Evolutionary conservation across 2,113 vertebrate genomes (phyloP).

Genomic region (Patagioenas fasciata): DNA sequence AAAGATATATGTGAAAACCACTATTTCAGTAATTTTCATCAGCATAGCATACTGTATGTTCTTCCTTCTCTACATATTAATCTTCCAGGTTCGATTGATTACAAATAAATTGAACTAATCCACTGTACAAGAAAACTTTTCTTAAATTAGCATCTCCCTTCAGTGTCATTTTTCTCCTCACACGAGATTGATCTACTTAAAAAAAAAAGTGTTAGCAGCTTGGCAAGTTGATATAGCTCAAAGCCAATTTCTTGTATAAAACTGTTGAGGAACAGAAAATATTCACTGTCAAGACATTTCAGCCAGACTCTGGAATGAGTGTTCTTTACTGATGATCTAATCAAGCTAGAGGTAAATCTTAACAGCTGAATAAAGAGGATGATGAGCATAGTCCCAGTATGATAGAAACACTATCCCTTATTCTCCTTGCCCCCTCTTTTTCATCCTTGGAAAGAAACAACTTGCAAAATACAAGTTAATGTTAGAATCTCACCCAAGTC

Average conservation of each 20-base stretch:
- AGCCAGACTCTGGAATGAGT: not conserved
- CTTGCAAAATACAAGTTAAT: not conserved
- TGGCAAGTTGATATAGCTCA: not conserved
- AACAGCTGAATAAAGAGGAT: not conserved
- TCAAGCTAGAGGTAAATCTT: not conserved
- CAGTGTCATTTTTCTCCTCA: not conserved
- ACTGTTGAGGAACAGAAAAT: not conserved
- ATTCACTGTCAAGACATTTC: not conserved
- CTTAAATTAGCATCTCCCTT: not conserved
- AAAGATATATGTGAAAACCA: not conserved
- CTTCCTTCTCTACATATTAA: not conserved
- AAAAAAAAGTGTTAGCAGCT: not conserved
- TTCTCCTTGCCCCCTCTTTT: not conserved
- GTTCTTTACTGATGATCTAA: not conserved
- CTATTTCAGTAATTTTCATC: not conserved
- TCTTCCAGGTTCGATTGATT: not conserved
- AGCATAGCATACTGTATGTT: not conserved
- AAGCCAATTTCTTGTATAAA: not conserved
- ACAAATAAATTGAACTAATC: not conserved
- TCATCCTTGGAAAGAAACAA: not conserved
- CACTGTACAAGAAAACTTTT: not conserved
- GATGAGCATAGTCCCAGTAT: not conserved
- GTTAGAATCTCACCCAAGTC: not conserved
- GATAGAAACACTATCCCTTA: not conserved
- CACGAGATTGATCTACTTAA: not conserved